A percentile compares a stretch with the other conserved stretches of the same genome.
These are phyloP conservation scores for Gobio gobio DNA, from an alignment of 2,113 vertebrate genomes.

Conservation along the genomic window DNA sequence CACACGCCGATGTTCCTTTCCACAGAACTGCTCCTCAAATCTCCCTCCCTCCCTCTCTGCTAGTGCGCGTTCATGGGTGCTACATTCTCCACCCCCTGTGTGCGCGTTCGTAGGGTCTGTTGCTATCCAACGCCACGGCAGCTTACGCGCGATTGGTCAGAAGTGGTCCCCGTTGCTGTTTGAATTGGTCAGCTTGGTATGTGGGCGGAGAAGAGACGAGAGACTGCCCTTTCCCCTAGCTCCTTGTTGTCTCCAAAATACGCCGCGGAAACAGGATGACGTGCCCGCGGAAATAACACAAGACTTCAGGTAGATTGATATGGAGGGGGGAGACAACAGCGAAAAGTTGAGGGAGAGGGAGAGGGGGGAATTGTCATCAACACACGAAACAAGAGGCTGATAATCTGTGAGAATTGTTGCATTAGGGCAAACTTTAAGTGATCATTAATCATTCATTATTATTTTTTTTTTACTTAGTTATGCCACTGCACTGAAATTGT, in stretches of 20 bases:
- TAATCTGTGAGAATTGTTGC: slow-evolving; percentile 9
- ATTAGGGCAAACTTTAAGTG: neutral
- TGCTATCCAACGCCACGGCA: slow-evolving; percentile 82
- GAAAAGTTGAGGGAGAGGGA: slow-evolving; percentile 18
- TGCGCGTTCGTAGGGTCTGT: slow-evolving; percentile 75
- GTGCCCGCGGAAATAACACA: slow-evolving; percentile 75
- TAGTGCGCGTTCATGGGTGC: slow-evolving; percentile 45
- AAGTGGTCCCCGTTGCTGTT: slow-evolving; percentile 52
- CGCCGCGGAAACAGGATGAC: slow-evolving; percentile 73
- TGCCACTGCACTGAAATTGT: neutral
- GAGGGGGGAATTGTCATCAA: neutral
- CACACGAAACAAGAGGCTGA: neutral
- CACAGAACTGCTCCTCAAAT: slow-evolving; percentile 31
- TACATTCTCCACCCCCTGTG: slow-evolving; percentile 52
- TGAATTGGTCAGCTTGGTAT: slow-evolving; percentile 66
- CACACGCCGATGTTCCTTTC: slow-evolving; percentile 41
- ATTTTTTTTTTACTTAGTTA: neutral
- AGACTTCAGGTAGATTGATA: slow-evolving; percentile 74
- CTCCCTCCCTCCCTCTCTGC: slow-evolving; percentile 34
- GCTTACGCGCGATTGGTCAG: slow-evolving; percentile 71
- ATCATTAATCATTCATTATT: neutral
- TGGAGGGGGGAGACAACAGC: slow-evolving; percentile 5
- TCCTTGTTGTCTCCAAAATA: slow-evolving; percentile 66
- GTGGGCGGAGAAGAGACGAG: slow-evolving; percentile 68
- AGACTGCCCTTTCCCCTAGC: slow-evolving; percentile 64